Evolutionary conservation across 2,888 invertebrate species (phyloP).

Genomic region (Apamea monoglypha): DNA sequence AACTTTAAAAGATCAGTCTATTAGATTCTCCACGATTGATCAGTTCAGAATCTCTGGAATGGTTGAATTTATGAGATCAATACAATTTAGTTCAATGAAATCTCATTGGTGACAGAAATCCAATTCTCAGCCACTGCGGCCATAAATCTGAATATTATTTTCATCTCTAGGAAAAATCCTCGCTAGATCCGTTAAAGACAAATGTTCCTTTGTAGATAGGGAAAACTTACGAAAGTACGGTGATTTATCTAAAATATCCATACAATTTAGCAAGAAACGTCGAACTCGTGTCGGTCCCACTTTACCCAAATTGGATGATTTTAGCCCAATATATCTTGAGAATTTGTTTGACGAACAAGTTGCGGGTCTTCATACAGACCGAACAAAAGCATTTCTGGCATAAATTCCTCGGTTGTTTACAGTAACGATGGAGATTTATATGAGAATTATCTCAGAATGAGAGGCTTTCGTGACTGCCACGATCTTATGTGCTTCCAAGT

Average conservation of each 20-base stretch:
- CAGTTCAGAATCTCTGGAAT: constrained; percentile 14
- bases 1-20: constrained; percentile 51
- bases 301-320: constrained; percentile 89
- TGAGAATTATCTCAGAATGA: constrained; percentile 79
- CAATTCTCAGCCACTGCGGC: constrained; percentile 52
- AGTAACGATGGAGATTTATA: constrained; percentile 82
- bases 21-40: constrained; percentile 11
- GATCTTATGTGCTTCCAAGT: constrained; percentile 71
- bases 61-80: constrained; percentile 41
- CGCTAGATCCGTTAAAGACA: constrained; percentile 84
- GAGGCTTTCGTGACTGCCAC: constrained; percentile 73
- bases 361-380: constrained; percentile 77
- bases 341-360: constrained; percentile 88
- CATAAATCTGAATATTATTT: constrained; percentile 75
- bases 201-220: constrained; percentile 87
- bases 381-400: constrained; percentile 85
- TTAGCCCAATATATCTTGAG: constrained; percentile 86
- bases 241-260: constrained; percentile 89
- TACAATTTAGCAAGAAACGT: constrained; percentile 86
- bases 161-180: constrained; percentile 78
- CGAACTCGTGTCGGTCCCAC: constrained; percentile 87
- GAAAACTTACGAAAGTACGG: constrained; percentile 83
- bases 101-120: constrained; percentile 49
- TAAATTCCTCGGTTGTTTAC: constrained; percentile 85
- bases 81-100: constrained; percentile 45